Evolutionary conservation across 2,888 invertebrate genomes (phyloP).

Genomic region (Polyommatus iphigenia): DNA sequence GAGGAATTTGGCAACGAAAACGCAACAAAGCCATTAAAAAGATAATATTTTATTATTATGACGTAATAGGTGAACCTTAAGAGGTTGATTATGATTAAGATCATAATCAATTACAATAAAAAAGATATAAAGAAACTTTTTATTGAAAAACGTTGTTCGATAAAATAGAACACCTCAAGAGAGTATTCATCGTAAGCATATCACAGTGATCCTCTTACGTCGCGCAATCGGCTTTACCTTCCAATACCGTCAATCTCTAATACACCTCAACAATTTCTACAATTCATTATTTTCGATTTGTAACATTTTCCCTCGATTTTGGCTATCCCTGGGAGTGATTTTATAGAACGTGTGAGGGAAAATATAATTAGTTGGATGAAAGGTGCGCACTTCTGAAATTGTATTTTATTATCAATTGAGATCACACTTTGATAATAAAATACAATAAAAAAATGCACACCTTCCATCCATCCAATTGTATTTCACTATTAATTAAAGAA

Average conservation of each 20-base stretch:
- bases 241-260: not conserved
- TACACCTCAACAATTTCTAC: not conserved
- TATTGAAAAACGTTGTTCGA: slow-evolving; percentile 9
- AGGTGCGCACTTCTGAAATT: not conserved
- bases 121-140: not conserved
- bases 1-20: too few relatives aligned
- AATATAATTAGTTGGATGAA: too few relatives aligned
- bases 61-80: not conserved
- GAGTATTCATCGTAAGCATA: not conserved
- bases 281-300: not conserved
- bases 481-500: too few relatives aligned
- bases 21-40: too few relatives aligned
- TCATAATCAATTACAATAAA: not conserved
- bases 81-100: too few relatives aligned
- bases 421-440: too few relatives aligned
- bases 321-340: not conserved
- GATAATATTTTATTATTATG: too few relatives aligned
- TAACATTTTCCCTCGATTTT: not conserved
- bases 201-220: slow-evolving; percentile 10
- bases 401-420: too few relatives aligned
- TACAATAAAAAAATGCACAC: too few relatives aligned
- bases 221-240: not conserved
- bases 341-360: not conserved
- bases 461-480: too few relatives aligned
- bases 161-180: not conserved